Evolutionary conservation across 2,113 vertebrate species (phyloP).

Genomic region (Daubentonia madagascariensis): DNA sequence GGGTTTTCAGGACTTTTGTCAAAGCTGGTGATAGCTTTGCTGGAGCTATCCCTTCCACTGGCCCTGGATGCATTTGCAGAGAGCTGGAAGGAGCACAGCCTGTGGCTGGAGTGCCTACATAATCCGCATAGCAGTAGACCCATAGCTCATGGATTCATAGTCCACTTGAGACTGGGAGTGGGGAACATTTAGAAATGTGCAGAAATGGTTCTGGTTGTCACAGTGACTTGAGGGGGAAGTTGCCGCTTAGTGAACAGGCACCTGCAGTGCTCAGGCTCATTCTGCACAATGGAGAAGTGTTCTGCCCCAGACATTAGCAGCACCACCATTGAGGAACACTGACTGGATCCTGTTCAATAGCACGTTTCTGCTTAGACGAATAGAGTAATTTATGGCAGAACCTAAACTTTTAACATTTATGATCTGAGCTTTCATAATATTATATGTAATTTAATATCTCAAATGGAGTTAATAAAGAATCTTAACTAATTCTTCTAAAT

Average conservation of each 20-base stretch:
- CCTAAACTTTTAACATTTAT: not conserved
- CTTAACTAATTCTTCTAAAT: not conserved
- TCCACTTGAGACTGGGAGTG: not conserved
- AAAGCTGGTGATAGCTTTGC: not conserved
- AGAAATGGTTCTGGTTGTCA: not conserved
- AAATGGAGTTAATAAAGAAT: not conserved
- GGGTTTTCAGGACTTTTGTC: not conserved
- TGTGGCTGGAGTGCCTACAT: rapidly evolving
- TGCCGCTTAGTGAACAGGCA: not conserved
- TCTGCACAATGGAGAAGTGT: not conserved
- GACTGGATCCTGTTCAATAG: not conserved
- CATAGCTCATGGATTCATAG: not conserved
- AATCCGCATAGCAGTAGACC: not conserved
- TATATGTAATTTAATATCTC: not conserved
- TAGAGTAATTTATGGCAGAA: not conserved
- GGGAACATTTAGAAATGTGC: not conserved
- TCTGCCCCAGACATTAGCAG: not conserved
- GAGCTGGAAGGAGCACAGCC: not conserved
- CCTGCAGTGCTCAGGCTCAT: not conserved
- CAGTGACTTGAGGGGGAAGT: not conserved
- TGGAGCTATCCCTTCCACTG: not conserved
- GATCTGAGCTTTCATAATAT: not conserved
- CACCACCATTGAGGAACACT: not conserved
- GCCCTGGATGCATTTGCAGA: not conserved
- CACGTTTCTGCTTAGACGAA: not conserved